Evolutionary conservation across 2,113 vertebrate species (phyloP).

Genomic region (Sceloporus undulatus): DNA sequence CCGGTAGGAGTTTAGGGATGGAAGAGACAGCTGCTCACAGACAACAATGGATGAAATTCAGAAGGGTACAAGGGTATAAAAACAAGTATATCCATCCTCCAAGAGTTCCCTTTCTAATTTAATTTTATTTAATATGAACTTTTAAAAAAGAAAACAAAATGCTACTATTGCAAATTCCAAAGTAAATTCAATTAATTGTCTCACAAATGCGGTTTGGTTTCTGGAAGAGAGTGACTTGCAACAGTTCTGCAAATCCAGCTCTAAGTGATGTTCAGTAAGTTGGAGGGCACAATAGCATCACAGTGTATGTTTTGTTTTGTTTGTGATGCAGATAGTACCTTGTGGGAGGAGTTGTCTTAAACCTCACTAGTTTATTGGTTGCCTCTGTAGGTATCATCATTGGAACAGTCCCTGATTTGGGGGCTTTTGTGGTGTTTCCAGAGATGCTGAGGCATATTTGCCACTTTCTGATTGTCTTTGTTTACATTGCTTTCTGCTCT

Average conservation of each 20-base stretch:
- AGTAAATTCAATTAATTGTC: not conserved
- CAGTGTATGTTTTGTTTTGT: too few relatives aligned
- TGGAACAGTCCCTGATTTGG: not conserved
- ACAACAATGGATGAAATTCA: not conserved
- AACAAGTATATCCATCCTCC: not conserved
- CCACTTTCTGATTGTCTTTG: not conserved
- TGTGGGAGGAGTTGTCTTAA: not conserved
- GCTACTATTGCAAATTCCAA: not conserved
- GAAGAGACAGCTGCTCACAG: not conserved
- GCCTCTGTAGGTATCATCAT: not conserved
- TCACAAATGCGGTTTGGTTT: not conserved
- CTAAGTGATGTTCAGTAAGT: not conserved
- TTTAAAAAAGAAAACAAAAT: too few relatives aligned
- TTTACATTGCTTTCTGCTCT: not conserved
- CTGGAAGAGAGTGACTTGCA: not conserved
- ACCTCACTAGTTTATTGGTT: not conserved
- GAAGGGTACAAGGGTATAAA: not conserved
- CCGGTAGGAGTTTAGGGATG: not conserved
- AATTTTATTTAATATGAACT: too few relatives aligned
- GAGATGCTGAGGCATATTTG: not conserved
- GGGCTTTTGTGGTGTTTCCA: not conserved
- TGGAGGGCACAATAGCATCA: not conserved
- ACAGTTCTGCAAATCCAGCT: too few relatives aligned
- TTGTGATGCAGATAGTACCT: not conserved
- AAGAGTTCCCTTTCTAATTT: too few relatives aligned